Evolutionary conservation across 2,797 vertebrate genomes (phyloP).

Genomic region (Xiphophorus birchmanni): DNA sequence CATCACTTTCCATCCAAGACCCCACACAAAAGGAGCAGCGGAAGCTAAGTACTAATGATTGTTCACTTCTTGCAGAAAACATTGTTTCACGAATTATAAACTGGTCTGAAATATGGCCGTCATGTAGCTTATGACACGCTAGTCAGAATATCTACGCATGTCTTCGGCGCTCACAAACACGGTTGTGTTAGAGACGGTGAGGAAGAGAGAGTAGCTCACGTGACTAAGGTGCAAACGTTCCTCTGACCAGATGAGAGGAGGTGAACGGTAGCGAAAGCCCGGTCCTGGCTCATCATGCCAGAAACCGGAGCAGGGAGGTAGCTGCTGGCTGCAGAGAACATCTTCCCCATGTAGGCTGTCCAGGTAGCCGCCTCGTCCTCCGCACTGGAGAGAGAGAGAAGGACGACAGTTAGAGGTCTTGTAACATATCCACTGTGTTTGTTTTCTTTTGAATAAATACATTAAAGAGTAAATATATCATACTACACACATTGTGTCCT

Average conservation of each 20-base stretch:
- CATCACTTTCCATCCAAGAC: not conserved
- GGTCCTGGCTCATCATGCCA: conserved; percentile 97
- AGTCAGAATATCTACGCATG: not conserved
- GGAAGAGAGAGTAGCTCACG: conserved; percentile 78
- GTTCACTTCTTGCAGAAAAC: not conserved
- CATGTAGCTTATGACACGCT: not conserved
- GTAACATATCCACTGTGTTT: too few relatives aligned
- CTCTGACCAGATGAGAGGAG: conserved; percentile 89
- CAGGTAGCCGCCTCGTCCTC: conserved; percentile 92
- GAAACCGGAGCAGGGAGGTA: conserved; percentile 94
- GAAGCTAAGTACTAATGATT: not conserved
- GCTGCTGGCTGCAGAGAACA: conserved; percentile 94
- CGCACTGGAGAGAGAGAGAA: conserved; percentile 61
- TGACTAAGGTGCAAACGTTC: conserved; percentile 90
- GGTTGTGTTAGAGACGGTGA: not conserved
- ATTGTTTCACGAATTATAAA: not conserved
- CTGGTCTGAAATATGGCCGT: not conserved
- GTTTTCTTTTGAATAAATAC: too few relatives aligned
- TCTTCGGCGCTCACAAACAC: not conserved
- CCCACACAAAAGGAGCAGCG: not conserved
- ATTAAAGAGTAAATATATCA: too few relatives aligned
- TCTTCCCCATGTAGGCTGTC: conserved; percentile 93
- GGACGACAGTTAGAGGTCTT: not conserved
- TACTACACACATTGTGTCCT: too few relatives aligned
- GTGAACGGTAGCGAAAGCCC: conserved; percentile 94